These are phyloP conservation scores for Cephus rjabovi DNA, from an alignment of 2,888 invertebrate genomes.

Conservation along the genomic window DNA sequence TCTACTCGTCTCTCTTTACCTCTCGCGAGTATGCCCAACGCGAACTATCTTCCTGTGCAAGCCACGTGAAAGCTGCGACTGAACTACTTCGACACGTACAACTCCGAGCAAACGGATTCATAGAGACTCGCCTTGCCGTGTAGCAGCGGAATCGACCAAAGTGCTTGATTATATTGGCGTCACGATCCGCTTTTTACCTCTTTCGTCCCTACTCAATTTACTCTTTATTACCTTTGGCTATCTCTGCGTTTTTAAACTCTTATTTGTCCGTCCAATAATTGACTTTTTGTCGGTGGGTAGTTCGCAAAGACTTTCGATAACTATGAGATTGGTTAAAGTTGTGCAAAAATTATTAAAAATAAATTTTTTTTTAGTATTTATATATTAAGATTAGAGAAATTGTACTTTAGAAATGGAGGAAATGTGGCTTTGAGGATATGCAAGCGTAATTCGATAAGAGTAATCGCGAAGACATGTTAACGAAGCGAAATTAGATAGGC, in stretches of 20 bases:
- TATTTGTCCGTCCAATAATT: background rate
- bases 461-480: background rate
- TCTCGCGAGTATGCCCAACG: background rate
- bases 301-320: background rate
- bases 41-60: constrained; percentile 1
- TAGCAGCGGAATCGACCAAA: background rate
- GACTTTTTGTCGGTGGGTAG: no score
- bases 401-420: background rate
- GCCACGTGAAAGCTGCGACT: constrained; percentile 19
- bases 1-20: background rate
- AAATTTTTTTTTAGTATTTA: background rate
- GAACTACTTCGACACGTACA: constrained; percentile 24
- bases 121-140: constrained; percentile 2
- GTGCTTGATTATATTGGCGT: background rate
- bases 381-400: background rate
- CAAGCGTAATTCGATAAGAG: background rate
- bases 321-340: background rate
- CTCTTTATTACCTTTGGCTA: background rate
- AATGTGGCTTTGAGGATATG: background rate
- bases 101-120: constrained; percentile 21
- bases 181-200: background rate
- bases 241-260: background rate
- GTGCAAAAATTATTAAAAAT: background rate
- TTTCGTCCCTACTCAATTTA: background rate
- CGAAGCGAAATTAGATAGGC: background rate